Base-by-base conservation (phyloP, 1,140 invertebrate species). In the Oryzaephilus surinamensis region DNA sequence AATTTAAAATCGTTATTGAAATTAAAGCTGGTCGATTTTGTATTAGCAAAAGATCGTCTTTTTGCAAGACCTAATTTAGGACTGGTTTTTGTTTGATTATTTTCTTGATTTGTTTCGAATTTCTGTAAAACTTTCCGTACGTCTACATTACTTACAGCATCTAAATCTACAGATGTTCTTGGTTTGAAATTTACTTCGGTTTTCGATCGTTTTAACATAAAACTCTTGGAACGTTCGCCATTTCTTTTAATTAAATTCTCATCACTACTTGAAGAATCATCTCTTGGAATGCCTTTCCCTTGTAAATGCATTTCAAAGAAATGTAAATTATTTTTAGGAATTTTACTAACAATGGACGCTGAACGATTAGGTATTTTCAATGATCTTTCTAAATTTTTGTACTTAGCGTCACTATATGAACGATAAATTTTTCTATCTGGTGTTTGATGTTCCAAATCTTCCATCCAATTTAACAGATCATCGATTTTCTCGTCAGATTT, bases 381-480 rank as follows among this genome's bases (percentile, higher is more conserved):
- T 4, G 44, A 32, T 8, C 29, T 31, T 43, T 62, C 60, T 30
- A 62, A 36, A 40, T 61, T 60, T 41, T 56, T 54, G 33, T 62
- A 62, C 42, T 62, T 62, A 10, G 48, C 52, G 26, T 52, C 52
- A 35, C 50, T 57, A 10, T 49, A 50, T 1, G 58, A 60, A 34
- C 54, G 45, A 27, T 50, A 53, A 0, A 55, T 23, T 38, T 58
- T 54, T 11, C 49, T 46, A n/a, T 24, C 50, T 21, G 45, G 38
- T 15, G 51, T 45, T 35, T 61, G 51, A 42, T 61, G 51, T 23
- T 61, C 58, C 20, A 63, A 46, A 19, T 56, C 55, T 12, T 61
- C 55, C 45, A 63, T 60, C 57, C 57, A 63, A 21, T 38, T 44
- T 4, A 63, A 41, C 2, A 63, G 30, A 52, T 61, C 57, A 16